A percentile compares a stretch with the other conserved stretches of the same genome.
phyloP scores from a whole-genome alignment of 2,888 invertebrate species.

The Tachina grossa region DNA sequence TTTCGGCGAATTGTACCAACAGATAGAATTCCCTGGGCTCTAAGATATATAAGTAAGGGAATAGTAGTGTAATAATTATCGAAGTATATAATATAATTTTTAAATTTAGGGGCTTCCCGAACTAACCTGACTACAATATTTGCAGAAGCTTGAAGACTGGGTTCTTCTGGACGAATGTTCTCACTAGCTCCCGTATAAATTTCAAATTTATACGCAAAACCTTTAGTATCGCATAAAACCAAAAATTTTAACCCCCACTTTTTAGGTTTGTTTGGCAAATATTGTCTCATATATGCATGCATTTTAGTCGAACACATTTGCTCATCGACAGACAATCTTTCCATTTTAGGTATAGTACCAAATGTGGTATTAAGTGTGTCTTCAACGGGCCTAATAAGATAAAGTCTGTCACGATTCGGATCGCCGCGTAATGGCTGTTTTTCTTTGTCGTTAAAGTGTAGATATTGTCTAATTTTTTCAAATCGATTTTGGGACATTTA shows the following conservation, averaged over 20 bases:
- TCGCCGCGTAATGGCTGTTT: background rate
- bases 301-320: constrained; percentile 30
- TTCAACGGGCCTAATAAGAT: constrained; percentile 31
- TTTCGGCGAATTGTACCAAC: no score
- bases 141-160: no score
- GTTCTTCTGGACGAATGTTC: no score
- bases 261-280: constrained; percentile 15
- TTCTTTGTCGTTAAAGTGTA: constrained; percentile 21
- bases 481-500: constrained; percentile 4
- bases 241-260: constrained; percentile 22
- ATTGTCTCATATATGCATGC: background rate
- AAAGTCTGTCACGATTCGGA: background rate
- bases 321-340: constrained; percentile 16
- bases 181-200: no score
- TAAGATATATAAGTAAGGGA: no score
- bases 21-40: no score
- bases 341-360: constrained; percentile 11
- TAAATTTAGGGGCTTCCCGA: no score
- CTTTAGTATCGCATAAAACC: constrained; percentile 16
- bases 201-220: constrained; percentile 17
- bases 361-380: constrained; percentile 19
- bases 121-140: no score
- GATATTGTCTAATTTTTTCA: constrained; percentile 37
- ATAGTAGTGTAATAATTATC: no score
- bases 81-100: no score